Conservation (phyloP, 2,888 invertebrate species). For the Drosophila eohydei region DNA sequence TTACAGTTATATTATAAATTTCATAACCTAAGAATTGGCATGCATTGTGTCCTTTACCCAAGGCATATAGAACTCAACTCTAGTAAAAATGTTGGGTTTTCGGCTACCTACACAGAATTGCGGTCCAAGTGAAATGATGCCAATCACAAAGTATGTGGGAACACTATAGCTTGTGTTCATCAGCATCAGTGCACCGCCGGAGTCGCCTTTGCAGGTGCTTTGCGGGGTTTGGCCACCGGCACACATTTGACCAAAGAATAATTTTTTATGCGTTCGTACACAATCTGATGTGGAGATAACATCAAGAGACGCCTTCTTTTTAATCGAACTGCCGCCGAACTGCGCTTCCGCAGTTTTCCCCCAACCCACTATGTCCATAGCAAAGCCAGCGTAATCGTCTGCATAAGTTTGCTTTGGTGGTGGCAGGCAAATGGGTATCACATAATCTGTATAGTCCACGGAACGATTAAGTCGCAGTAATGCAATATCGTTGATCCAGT, state of each 20-base stretch:
- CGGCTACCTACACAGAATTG: slow-evolving; percentile 20
- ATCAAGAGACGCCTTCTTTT: slow-evolving; percentile 86
- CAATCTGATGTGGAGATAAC: slow-evolving; percentile 74
- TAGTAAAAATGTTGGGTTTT: slow-evolving; percentile 51
- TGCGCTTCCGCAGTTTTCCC: slow-evolving; percentile 86
- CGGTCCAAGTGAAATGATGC: slow-evolving; percentile 50
- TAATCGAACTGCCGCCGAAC: slow-evolving; percentile 85
- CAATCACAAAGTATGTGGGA: slow-evolving; percentile 35
- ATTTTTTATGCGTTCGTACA: slow-evolving; percentile 1
- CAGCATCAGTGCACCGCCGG: slow-evolving; percentile 59
- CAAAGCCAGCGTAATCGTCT: slow-evolving; percentile 81
- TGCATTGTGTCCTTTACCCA: slow-evolving; percentile 44
- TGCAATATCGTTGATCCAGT: slow-evolving; percentile 88
- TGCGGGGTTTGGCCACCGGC: slow-evolving; percentile 35
- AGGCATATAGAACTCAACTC: slow-evolving; percentile 48
- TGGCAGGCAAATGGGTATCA: slow-evolving; percentile 88
- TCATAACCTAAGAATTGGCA: slow-evolving; percentile 21
- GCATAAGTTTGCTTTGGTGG: slow-evolving; percentile 59
- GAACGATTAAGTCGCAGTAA: slow-evolving; percentile 87
- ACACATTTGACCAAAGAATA: slow-evolving; percentile 43
- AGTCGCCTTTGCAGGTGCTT: slow-evolving; percentile 55
- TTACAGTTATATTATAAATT: slow-evolving; percentile 12
- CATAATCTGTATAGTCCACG: slow-evolving; percentile 86
- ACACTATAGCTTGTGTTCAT: not conserved
- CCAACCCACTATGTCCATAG: slow-evolving; percentile 87